Evolutionary conservation across 2,888 invertebrate species (phyloP), one percentile per base, ranked within the genome.

Genomic region (Cheilosia urbana): DNA sequence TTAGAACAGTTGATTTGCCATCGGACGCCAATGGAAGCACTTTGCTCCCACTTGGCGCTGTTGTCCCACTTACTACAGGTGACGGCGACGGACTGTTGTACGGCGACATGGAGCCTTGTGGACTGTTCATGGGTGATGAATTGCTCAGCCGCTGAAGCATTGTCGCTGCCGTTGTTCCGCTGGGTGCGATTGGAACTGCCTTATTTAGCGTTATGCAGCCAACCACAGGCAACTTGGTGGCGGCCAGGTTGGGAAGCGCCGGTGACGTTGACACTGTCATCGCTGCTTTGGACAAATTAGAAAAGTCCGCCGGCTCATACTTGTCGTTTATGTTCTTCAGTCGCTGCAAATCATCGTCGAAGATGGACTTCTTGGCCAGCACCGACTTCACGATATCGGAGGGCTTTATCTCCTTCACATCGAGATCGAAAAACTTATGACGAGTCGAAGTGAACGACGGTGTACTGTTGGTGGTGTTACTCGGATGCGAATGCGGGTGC

Each of bases 321-420:
- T 97, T 95, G 92, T 98, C 95, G 90, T 95, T 94, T 77, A 96
- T 96, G 89, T 97, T 97, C 92, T 98, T 98, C 78, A 99, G 93
- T 42, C 99, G 94, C 92, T 98, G 98, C 49, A 96, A 95, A 91
- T 99, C 99, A 92, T 98, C 98, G 91, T 99, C 99, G 92, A 99
- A 98, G 69, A 99, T 97, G 66, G 98, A 98, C 87, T 96, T 95
- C 92, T 97, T 97, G 5, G 98, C 97, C 89, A 98, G 94, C 89
- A 99, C 94, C 27, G 97, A 97, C 90, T 97, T 97, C 47, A 98
- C 97, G 89, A 98, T 98, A 89, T 98, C 98, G 27, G 98, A 98
- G 0, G 98, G 98, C 91, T 98, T 97, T 79, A 96, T 94, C 90
- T 96, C 96, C 89, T 95, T 95, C 82, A 96, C 94, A 90, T 97